Percentiles rank a stretch among this genome's conserved stretches.
Evolutionary conservation across 2,113 vertebrate species (phyloP).

Genomic region (Nanorana parkeri): DNA sequence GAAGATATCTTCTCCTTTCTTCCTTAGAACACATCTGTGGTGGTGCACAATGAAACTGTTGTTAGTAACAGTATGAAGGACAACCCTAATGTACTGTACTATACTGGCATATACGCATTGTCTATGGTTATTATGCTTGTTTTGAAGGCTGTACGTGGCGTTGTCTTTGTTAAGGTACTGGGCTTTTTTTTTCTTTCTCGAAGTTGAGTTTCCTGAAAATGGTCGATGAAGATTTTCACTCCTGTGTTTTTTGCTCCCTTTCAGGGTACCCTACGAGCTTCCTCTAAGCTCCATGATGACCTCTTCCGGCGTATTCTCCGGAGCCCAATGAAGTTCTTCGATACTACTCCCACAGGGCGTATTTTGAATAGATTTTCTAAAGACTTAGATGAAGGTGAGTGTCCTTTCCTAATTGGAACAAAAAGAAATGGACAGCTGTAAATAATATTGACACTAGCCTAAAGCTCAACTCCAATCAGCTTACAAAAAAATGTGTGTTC

Average conservation of each 20-base stretch:
- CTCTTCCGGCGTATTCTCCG: conserved; percentile 88
- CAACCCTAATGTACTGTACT: conserved; percentile 87
- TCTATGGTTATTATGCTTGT: conserved; percentile 93
- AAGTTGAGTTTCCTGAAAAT: not conserved
- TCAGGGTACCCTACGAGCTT: conserved; percentile 87
- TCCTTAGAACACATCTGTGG: conserved; percentile 80
- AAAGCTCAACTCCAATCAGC: too few species aligned
- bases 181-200: not conserved
- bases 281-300: conserved; percentile 86
- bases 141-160: conserved; percentile 84
- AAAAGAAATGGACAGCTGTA: too few species aligned
- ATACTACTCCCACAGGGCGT: conserved; percentile 85
- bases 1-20: conserved; percentile 7
- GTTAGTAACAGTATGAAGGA: conserved; percentile 88
- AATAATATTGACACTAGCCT: too few species aligned
- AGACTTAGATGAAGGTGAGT: conserved; percentile 93
- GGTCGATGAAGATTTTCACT: not conserved
- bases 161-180: conserved; percentile 89
- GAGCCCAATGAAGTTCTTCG: conserved; percentile 96
- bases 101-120: conserved; percentile 83
- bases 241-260: not conserved
- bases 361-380: conserved; percentile 92
- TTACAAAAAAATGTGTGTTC: too few species aligned
- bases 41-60: conserved; percentile 76
- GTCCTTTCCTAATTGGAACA: not conserved